phyloP scores from a whole-genome alignment of 2,888 invertebrate species.

The Folsomia candida region DNA sequence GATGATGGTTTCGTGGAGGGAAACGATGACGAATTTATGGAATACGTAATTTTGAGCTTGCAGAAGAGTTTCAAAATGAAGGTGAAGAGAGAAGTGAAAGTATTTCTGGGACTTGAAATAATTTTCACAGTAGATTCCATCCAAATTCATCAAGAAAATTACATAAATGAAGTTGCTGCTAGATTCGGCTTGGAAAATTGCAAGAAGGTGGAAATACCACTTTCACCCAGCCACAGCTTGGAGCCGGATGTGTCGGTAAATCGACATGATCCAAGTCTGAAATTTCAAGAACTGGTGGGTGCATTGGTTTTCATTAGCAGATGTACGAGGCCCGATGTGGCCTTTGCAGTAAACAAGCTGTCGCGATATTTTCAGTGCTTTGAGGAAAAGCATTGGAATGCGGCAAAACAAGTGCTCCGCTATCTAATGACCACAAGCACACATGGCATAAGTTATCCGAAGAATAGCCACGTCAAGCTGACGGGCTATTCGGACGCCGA shows the following conservation, averaged over 20 bases:
- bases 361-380: constrained; percentile 45
- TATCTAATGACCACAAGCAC: too few relatives aligned
- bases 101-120: constrained; percentile 28
- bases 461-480: too few relatives aligned
- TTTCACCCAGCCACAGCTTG: constrained; percentile 15
- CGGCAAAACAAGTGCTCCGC: too few relatives aligned
- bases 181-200: constrained; percentile 27
- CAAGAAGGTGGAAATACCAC: constrained; percentile 17
- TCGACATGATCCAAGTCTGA: background rate
- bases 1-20: too few relatives aligned
- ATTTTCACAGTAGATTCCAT: constrained; percentile 5
- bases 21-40: too few relatives aligned
- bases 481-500: constrained; percentile 46
- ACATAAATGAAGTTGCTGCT: constrained; percentile 6
- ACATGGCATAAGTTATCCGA: background rate
- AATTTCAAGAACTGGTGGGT: constrained; percentile 43
- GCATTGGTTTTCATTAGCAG: constrained; percentile 42
- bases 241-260: background rate
- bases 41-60: too few relatives aligned
- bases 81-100: too few relatives aligned
- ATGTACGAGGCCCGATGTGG: constrained; percentile 45
- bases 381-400: too few relatives aligned
- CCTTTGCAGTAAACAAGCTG: constrained; percentile 39
- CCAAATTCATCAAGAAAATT: constrained; percentile 20
- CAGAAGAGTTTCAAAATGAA: constrained; percentile 17